phyloP scores from a whole-genome alignment of 2,113 vertebrate genomes.

The Cepphus grylle region DNA sequence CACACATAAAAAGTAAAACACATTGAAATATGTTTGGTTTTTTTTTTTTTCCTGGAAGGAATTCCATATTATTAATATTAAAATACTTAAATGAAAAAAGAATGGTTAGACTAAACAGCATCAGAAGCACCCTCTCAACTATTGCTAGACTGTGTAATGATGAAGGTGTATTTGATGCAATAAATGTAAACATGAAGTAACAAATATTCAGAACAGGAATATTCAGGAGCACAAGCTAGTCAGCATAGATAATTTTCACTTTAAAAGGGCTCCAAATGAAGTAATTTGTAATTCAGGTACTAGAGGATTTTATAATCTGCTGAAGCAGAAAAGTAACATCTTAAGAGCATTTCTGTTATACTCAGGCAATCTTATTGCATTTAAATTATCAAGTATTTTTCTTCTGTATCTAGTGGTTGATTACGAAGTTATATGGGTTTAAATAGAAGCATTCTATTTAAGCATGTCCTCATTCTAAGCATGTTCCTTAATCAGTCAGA shows the following conservation, averaged over 20 bases:
- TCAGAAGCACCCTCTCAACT: not conserved
- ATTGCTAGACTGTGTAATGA: not conserved
- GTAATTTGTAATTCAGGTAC: not conserved
- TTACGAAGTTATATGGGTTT: conserved; percentile 45
- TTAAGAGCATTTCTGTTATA: conserved; percentile 15
- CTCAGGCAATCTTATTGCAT: conserved; percentile 3
- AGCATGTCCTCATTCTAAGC: conserved; percentile 56
- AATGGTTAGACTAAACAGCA: not conserved
- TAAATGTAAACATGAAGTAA: not conserved
- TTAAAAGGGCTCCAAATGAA: not conserved
- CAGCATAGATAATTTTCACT: not conserved
- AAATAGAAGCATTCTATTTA: conserved; percentile 61
- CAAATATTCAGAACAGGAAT: not conserved
- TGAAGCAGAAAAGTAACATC: conserved; percentile 20
- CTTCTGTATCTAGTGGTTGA: conserved; percentile 31
- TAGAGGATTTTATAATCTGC: conserved; percentile 7
- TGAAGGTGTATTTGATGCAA: not conserved
- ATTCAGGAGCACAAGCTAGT: not conserved
- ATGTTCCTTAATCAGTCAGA: conserved; percentile 64
- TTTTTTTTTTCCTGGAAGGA: not conserved
- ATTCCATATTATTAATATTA: not conserved
- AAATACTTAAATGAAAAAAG: not conserved
- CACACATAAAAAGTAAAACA: not conserved
- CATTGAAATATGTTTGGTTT: rapidly evolving
- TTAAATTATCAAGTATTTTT: conserved; percentile 45